These are phyloP conservation scores for Thinocorus orbignyianus DNA, from an alignment of 2,113 vertebrate species.

Conservation along the genomic window DNA sequence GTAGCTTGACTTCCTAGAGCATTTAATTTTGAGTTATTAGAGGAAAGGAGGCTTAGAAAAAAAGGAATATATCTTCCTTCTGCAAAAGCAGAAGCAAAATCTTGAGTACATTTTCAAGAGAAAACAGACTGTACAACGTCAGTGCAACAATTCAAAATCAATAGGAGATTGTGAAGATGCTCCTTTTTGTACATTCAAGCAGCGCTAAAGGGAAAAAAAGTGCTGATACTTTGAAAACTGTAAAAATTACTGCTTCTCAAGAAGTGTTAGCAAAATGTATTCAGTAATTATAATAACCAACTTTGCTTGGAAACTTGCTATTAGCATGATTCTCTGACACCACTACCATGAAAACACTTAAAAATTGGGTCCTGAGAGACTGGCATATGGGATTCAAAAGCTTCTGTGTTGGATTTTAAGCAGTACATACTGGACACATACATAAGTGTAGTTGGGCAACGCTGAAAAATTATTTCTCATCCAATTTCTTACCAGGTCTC, in stretches of 20 bases:
- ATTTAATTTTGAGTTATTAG: not conserved
- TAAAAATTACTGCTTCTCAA: not conserved
- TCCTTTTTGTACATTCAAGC: conserved; percentile 1
- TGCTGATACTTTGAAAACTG: conserved; percentile 23
- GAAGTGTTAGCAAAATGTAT: conserved; percentile 30
- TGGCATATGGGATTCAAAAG: not conserved
- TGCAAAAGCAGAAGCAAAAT: not conserved
- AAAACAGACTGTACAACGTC: not conserved
- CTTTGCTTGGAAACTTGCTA: conserved; percentile 20
- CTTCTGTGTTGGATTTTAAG: not conserved
- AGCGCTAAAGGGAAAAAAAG: not conserved
- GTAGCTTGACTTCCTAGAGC: not conserved
- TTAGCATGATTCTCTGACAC: conserved; percentile 30
- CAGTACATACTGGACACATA: not conserved
- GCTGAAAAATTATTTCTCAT: not conserved
- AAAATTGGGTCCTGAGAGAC: conserved; percentile 8
- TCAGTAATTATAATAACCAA: conserved; percentile 24
- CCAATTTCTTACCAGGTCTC: not conserved
- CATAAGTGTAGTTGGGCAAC: not conserved
- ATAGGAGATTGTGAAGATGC: not conserved
- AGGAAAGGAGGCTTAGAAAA: not conserved
- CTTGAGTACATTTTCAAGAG: not conserved
- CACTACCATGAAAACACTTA: not conserved
- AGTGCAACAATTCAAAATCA: not conserved
- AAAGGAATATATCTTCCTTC: not conserved